phyloP scores from a whole-genome alignment of 2,888 invertebrate genomes.

The Meghimatium bilineatum region DNA sequence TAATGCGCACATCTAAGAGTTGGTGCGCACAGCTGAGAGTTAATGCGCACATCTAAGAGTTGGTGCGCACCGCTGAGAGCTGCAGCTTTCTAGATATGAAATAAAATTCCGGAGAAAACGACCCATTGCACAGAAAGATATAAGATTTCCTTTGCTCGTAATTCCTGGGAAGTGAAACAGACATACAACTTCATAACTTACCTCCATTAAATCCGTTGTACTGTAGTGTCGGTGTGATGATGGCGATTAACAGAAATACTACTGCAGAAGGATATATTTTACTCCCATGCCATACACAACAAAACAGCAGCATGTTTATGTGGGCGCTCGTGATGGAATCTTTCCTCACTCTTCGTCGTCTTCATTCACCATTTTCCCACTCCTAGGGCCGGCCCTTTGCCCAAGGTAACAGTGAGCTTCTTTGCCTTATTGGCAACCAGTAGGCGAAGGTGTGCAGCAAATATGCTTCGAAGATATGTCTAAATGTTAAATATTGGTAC shows the following conservation, averaged over 20 bases:
- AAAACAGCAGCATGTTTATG: constrained; percentile 3
- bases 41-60: too few relatives aligned
- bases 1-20: too few relatives aligned
- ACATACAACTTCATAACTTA: neutral
- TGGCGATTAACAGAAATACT: neutral
- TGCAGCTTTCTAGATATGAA: too few relatives aligned
- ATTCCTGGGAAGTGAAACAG: too few relatives aligned
- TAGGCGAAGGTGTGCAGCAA: neutral
- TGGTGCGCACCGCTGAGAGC: too few relatives aligned
- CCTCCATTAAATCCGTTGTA: constrained; percentile 24
- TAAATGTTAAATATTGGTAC: neutral
- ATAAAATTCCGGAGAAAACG: too few relatives aligned
- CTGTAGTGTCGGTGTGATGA: neutral
- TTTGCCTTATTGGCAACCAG: neutral
- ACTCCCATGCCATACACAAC: neutral
- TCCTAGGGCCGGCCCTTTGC: neutral
- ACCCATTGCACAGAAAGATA: too few relatives aligned
- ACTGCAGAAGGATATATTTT: neutral
- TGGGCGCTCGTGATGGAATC: too few relatives aligned
- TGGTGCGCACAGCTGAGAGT: too few relatives aligned
- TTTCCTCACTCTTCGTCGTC: neutral
- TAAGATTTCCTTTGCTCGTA: too few relatives aligned
- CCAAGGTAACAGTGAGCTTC: neutral
- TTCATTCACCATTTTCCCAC: neutral
- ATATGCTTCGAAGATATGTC: neutral